Evolutionary conservation across 2,113 vertebrate genomes (phyloP), one percentile per base, ranked within the genome.

Genomic region (Turdus rufiventris): DNA sequence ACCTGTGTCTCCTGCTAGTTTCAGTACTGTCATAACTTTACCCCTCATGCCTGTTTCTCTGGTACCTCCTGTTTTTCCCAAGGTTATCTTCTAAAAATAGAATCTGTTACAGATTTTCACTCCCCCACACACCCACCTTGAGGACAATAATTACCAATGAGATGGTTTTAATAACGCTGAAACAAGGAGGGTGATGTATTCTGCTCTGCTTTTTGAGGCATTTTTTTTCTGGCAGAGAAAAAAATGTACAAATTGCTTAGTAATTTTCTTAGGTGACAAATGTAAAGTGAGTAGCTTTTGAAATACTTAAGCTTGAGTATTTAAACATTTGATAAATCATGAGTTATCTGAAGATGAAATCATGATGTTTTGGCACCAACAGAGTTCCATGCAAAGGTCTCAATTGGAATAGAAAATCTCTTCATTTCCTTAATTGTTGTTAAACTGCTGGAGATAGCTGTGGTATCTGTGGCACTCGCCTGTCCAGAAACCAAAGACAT

Each of bases 31-130:
- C 93, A 96, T 87, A 90, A 88, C 82, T 95, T 93, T 43, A 86
- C 85, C 56, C 63, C 90, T 93, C 79, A 17, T 84, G 90, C 93
- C 79, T 97, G 95, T 95, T 96, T 93, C 92, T 91, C 96, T 94
- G 73, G 96, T 96, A 94, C 68, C 95, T 94, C 94, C 92, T 95
- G 94, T 94, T 97, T 96, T 90, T 94, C 95, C 90, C 43, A 74
- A 88, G 85, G 82, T 95, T 95, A 86, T 86, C 68, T 83, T 85
- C 92, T 96, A 96, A 95, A 94, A 95, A 96, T 96, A 96, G 92
- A 94, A 84, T 68, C 79, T 90, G 36, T 74, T 95, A 51, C 85
- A 96, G 71, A 81, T 84, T 89, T 95, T 90, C 65, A 85, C 76
- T 96, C 63, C 88, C 82, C 79, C 92, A 93, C 92, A 93, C 93